Base-by-base conservation (phyloP, 2,888 invertebrate genomes). In the Heliconius erato region DNA sequence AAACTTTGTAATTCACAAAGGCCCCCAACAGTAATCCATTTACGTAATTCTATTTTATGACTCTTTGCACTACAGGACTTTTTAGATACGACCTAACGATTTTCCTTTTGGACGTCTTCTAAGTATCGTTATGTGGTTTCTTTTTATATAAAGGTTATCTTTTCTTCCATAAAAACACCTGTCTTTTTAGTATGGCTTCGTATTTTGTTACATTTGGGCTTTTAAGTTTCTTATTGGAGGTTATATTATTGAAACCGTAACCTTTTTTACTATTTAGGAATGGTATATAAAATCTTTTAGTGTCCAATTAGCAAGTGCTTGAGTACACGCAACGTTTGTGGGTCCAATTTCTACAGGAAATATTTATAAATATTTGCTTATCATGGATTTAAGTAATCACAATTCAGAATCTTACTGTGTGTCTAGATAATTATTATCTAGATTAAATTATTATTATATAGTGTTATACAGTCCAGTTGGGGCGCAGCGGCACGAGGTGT, bases 41-140 rank as follows among this genome's bases (percentile, higher is more conserved):
- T 74, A 74, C 74, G 59, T 59, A 54, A 74, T 54, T 54, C 59
- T 54, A n/a, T 35, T 74, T 32, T 59, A 74, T 32, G 74, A 74
- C 12, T 35, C 23, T 74, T 74, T 74, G 32, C 59, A 74, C 59
- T 59, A 74, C 23, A 14, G 54, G 23, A 74, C 40, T 65, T 79
- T 49, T 72, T 11, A 49, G 71, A 32, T 19, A 74, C 49, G 49
- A n/a, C 28, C 26, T 44, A n/a, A 32, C 6, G 68, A 65, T 59
- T 40, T 54, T 74, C 44, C 35, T 63, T 40, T 35, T 40, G 4
- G 40, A 35, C 26, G 16, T 40, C 49, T 54, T 65, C 59, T 80
- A 76, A 80, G 74, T 80, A 54, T 26, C 40, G 59, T 68, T 40
- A 76, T 59, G 59, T 59, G 49, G 26, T 68, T 54, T 40, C 59